Conservation (phyloP, 2,797 vertebrate genomes). For the Mormyrus proboscirostris region DNA sequence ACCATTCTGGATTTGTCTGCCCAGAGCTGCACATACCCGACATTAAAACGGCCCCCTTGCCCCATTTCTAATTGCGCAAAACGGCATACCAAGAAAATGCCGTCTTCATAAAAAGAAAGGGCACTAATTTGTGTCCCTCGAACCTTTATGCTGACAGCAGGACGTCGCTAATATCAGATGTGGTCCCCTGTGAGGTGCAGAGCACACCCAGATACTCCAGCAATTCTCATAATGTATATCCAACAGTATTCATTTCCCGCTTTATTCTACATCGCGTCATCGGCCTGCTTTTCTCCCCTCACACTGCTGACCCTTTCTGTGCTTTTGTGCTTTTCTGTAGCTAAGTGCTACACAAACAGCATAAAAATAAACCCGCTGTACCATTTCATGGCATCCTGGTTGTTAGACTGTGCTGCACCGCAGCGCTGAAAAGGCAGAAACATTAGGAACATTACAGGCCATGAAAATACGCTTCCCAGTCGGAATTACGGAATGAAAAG, state of each 20-base stretch:
- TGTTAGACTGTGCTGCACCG: background rate
- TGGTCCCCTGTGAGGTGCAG: background rate
- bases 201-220: background rate
- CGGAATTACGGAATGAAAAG: background rate
- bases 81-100: background rate
- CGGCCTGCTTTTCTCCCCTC: conserved; percentile 22
- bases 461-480: background rate
- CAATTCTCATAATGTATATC: background rate
- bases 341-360: background rate
- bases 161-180: background rate
- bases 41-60: background rate
- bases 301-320: conserved; percentile 33
- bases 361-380: background rate
- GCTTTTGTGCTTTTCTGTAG: background rate
- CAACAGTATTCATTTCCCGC: background rate
- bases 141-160: background rate
- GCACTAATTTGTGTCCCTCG: background rate
- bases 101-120: background rate
- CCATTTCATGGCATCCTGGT: background rate
- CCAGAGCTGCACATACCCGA: background rate
- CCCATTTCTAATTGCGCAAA: background rate
- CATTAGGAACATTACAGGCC: background rate
- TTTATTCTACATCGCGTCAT: background rate
- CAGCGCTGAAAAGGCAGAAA: background rate
- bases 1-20: background rate